Evolutionary conservation across 1,140 invertebrate genomes (phyloP).

Genomic region (Ostrea edulis): DNA sequence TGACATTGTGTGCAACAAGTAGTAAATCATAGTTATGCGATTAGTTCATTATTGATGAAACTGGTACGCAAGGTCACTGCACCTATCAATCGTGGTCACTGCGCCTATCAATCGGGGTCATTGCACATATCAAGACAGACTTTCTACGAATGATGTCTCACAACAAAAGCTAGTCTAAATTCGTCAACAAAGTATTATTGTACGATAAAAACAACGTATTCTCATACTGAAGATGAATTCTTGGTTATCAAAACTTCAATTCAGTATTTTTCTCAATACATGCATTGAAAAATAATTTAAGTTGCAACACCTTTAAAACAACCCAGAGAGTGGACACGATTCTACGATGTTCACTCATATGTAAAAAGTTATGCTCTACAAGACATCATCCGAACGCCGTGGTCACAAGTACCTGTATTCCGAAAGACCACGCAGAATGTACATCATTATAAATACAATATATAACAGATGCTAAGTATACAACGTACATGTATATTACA

Average conservation of each 20-base stretch:
- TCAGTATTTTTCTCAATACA: neutral
- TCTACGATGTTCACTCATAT: neutral
- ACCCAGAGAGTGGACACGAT: too few species aligned
- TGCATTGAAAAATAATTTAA: neutral
- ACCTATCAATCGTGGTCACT: neutral
- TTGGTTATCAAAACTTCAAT: neutral
- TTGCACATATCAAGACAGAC: neutral
- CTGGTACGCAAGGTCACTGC: neutral
- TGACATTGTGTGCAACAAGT: too few species aligned
- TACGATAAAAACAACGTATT: neutral
- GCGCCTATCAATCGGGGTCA: neutral
- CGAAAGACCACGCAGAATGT: neutral
- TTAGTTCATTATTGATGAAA: conserved; percentile 4
- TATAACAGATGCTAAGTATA: neutral
- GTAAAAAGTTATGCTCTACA: too few species aligned
- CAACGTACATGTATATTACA: neutral
- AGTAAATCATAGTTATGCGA: neutral
- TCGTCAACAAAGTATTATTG: neutral
- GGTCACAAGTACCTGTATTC: neutral
- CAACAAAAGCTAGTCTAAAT: neutral
- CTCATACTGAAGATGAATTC: neutral
- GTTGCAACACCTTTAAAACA: too few species aligned
- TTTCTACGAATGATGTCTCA: neutral
- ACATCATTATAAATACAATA: neutral
- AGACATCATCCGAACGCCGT: neutral